Percentiles rank a stretch among this genome's conserved stretches.
Evolutionary conservation across 2,113 vertebrate species (phyloP).

Genomic region (Scolopax mira): DNA sequence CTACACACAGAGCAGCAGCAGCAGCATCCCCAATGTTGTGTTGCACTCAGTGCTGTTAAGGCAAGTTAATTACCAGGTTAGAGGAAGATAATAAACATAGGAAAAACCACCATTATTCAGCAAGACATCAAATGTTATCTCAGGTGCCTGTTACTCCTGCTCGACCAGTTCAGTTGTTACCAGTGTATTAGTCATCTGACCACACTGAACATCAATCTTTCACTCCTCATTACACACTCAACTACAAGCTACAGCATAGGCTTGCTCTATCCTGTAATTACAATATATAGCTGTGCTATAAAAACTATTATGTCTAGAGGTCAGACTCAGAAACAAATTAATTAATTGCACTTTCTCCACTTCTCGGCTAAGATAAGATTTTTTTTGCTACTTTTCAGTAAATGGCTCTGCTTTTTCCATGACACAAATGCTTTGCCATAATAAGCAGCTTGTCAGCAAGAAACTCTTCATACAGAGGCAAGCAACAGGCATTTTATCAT

Average conservation of each 20-base stretch:
- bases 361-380: not conserved
- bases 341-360: constrained; percentile 50
- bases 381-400: constrained; percentile 9
- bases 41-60: not conserved
- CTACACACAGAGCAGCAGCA: not conserved
- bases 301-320: constrained; percentile 8
- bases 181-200: constrained; percentile 37
- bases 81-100: not conserved
- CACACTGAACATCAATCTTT: constrained; percentile 32
- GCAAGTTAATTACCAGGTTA: constrained; percentile 30
- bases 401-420: not conserved
- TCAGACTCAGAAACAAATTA: constrained; percentile 50
- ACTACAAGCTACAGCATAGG: not conserved
- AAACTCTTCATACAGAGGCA: not conserved
- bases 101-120: constrained; percentile 32
- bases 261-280: constrained; percentile 34
- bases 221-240: constrained; percentile 34
- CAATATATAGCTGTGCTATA: not conserved
- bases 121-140: constrained; percentile 17
- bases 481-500: constrained; percentile 46
- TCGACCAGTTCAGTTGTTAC: constrained; percentile 17
- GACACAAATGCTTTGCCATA: not conserved
- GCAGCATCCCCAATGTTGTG: not conserved
- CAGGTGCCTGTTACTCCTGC: constrained; percentile 31
- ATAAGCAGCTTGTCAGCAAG: constrained; percentile 37